Base-by-base conservation (phyloP, 2,113 vertebrate genomes). In the Aspiorhynchus laticeps region DNA sequence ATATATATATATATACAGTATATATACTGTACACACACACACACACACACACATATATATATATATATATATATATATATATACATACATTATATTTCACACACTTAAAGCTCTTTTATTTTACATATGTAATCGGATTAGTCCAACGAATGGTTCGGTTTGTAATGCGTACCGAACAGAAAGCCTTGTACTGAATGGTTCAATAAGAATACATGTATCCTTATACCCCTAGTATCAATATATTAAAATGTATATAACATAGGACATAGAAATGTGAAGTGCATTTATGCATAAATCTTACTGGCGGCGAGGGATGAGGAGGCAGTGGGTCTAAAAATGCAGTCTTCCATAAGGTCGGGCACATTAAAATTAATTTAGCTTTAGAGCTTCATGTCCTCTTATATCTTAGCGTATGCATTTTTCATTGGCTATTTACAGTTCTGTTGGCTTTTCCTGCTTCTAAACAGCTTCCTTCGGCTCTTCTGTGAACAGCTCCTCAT, bases 231-330 rank as follows among this genome's bases (percentile, higher is more conserved):
- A 33, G 43, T 46, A 48, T 48, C 46, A 12, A 48, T 4, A 51
- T 51, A 51, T 73, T 73, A 24, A 73, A 3, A 73, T 71, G 1
- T 36, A 33, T 73, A 2, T 73, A 6, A 24, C 4, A 21, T 21
- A 28, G 63, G 28, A 21, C 9, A 73, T 38, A 9, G 19, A 73
- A 38, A 38, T 38, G 67, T 3, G 6, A 11, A 71, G 69, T 38
- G 17, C 69, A 73, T 38, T 21, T 36, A 36, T 71, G 91, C 91
- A 93, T 94, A 93, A 94, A 95, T 94, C 92, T 91, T 31, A 3
- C 33, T 2, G 24, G 38, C 51, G 38, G 21, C 28, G 63, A 75
- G 59, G 59, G 53, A 2, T 21, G 51, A 79, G 80, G 78, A 71
- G 14, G 69, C 65, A 74, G 59, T 17, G 48, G 59, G 51, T 46